Base-by-base conservation (phyloP, 2,797 vertebrate genomes). In the Macropus fuliginosus region DNA sequence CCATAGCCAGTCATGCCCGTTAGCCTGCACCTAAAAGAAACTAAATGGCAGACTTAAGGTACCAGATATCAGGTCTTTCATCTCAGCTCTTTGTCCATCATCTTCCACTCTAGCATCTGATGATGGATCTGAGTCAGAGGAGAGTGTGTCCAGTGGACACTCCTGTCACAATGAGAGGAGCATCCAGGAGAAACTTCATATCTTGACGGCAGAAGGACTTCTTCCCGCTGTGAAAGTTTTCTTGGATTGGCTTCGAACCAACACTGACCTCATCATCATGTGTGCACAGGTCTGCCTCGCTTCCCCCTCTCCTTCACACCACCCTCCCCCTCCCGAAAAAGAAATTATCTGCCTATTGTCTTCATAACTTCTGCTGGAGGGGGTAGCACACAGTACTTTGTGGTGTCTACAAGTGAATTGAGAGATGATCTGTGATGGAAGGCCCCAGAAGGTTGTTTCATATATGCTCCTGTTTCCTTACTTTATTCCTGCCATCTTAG, bases 221-320 rank as follows among this genome's bases (percentile, higher is more conserved):
- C 99, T 99, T 94, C 99, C 99, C 55, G 99, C 99, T 0, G 99
- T 99, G 95, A 99, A 99, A 97, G 99, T 99, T 97, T 99, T 99
- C 97, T 98, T 99, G 92, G 99, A 99, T 98, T 99, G 99, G 99
- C 99, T 99, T 54, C 99, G 99, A 96, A 99, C 99, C 34, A 99
- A 99, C 98, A 99, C 99, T 0, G 99, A 99, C 98, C 99, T 99
- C 96, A 99, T 99, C 94, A 98, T 99, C 87, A 99, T 99, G 99
- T 99, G 99, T 95, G 99, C 99, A 0, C 99, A 99, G 99, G 99
- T 99, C 96, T 90, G 98, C 4, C 0, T 0, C 74, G 11, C 8
- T 3, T 16, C n/a, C 16, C 66, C 28, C 4, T 0, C 90, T n/a
- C 28, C 90, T 40, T 40, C 27, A 34, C 46, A 18, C 18, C 59